Evolutionary conservation across 2,113 vertebrate genomes (phyloP), one percentile per base, ranked within the genome.

Genomic region (Paramisgurnus dabryanus): DNA sequence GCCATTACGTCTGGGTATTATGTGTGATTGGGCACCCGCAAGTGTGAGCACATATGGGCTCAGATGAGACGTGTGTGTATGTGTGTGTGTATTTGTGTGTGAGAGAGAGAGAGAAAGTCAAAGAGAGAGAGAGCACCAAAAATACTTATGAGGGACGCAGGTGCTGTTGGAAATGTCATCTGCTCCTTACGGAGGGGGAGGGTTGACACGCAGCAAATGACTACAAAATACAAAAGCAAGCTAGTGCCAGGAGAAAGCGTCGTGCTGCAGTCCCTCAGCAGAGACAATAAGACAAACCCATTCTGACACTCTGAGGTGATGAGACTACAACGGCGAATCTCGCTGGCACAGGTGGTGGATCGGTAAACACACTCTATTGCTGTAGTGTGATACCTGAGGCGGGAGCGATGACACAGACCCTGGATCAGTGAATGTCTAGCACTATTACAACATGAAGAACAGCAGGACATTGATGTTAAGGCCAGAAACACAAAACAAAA

Each of bases 121-220:
- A 34, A 41, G 80, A 12, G 18, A n/a, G 76, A 72, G 78, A 40
- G 70, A 39, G 66, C 10, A 66, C 70, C 79, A 72, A 61, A 39
- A 67, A 71, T 49, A 74, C 76, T 68, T 72, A 61, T 49, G 79
- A 53, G 82, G 71, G 89, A 82, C 78, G 61, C 89, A 90, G 87
- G 87, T 89, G 87, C 84, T 84, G 64, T 67, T 84, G 83, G 67
- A 88, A 89, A 87, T 74, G 85, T 70, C 83, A 74, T 83, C 78
- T 47, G 65, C 85, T 87, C 80, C 79, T 60, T 80, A 74, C 22
- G 55, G 80, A 76, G 47, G 76, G 45, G 81, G 74, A 76, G 65
- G 72, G 82, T 80, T 84, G 83, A 89, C 85, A 64, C 43, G 18
- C 18, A 49, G 72, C 72, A 87, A 90, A 89, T 68, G 83, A 86